Conservation (phyloP, 1,140 invertebrate species). For the Parasteatoda tepidariorum region DNA sequence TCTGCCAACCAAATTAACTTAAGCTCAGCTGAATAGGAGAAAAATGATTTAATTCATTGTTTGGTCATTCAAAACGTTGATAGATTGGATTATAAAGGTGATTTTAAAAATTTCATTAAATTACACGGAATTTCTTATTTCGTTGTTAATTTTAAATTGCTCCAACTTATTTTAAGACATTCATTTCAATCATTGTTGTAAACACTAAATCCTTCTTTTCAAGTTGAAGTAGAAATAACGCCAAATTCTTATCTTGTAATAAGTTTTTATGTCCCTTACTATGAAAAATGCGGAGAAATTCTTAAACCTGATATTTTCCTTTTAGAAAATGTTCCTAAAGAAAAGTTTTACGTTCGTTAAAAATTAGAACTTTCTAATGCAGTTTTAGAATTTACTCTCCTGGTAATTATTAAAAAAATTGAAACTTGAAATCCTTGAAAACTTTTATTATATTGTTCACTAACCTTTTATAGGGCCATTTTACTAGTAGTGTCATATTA, state of each 20-base stretch:
- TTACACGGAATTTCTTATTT: conserved; percentile 79
- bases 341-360: conserved; percentile 76
- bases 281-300: conserved; percentile 81
- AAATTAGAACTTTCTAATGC: conserved; percentile 79
- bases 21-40: conserved; percentile 72
- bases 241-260: conserved; percentile 78
- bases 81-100: conserved; percentile 90
- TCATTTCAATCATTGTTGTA: conserved; percentile 80
- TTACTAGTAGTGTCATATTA: not conserved
- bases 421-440: too few species aligned
- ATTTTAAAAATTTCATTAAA: conserved; percentile 85
- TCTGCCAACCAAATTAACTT: conserved; percentile 71
- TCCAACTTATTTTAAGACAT: conserved; percentile 76
- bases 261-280: conserved; percentile 81
- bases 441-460: too few species aligned
- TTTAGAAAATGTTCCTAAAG: conserved; percentile 88
- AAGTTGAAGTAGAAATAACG: conserved; percentile 75
- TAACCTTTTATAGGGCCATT: too few species aligned
- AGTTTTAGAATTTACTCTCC: conserved; percentile 88
- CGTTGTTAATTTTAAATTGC: conserved; percentile 87
- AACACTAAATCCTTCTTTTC: conserved; percentile 78
- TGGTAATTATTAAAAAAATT: too few species aligned
- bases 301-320: conserved; percentile 96
- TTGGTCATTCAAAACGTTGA: conserved; percentile 98
- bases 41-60: conserved; percentile 70